These are phyloP conservation scores for Mus spicilegus DNA, from an alignment of 2,113 vertebrate genomes.

Conservation along the genomic window DNA sequence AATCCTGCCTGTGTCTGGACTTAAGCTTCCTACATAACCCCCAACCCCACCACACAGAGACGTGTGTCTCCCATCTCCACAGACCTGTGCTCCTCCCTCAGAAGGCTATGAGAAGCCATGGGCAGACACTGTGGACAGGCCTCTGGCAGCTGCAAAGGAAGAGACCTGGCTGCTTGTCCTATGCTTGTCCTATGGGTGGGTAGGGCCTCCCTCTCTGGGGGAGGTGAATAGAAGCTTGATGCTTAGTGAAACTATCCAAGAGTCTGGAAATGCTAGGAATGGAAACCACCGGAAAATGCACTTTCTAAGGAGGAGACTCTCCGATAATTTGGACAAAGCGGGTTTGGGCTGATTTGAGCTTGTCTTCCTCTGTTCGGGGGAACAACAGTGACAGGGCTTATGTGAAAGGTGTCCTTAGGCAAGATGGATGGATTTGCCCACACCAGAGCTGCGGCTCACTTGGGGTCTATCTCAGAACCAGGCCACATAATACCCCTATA, in stretches of 20 bases:
- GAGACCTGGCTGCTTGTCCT: constrained; percentile 21
- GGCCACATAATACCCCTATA: constrained; percentile 17
- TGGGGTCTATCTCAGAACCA: constrained; percentile 58
- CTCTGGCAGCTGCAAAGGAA: not conserved
- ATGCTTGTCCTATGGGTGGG: constrained; percentile 20
- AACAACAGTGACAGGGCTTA: not conserved
- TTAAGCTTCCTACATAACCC: not conserved
- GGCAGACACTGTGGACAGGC: not conserved
- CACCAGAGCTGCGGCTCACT: not conserved
- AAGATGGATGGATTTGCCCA: not conserved
- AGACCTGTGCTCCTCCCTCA: not conserved
- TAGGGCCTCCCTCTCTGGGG: not conserved
- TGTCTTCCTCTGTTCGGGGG: constrained; percentile 21
- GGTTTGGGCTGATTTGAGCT: constrained; percentile 78
- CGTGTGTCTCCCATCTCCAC: not conserved
- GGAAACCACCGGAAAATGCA: constrained; percentile 72
- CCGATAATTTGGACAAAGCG: constrained; percentile 81
- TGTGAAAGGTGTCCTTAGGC: not conserved
- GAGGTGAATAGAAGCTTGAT: not conserved
- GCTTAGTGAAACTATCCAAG: constrained; percentile 38
- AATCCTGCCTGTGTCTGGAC: constrained; percentile 3
- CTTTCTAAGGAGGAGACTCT: constrained; percentile 15
- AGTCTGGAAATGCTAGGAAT: constrained; percentile 60
- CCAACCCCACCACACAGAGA: not conserved
- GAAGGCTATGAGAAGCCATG: constrained; percentile 18